These are phyloP conservation scores for Pollenia griseotomentosa DNA, from an alignment of 2,888 invertebrate genomes.

Conservation along the genomic window DNA sequence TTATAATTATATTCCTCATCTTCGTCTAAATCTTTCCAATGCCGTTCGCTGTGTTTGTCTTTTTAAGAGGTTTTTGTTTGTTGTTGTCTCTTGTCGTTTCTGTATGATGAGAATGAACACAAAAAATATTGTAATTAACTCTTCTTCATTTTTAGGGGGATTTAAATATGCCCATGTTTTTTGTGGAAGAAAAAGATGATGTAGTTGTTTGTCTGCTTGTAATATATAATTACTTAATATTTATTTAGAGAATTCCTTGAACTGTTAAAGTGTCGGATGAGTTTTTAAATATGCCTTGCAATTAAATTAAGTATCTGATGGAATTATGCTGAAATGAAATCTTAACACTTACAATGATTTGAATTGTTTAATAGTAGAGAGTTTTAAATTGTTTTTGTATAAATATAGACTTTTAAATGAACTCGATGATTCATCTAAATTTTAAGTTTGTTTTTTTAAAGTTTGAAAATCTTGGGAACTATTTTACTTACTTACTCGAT, in stretches of 20 bases:
- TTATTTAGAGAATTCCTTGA: constrained; percentile 46
- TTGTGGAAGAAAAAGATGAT: not conserved
- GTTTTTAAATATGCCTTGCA: constrained; percentile 30
- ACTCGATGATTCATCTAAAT: not conserved
- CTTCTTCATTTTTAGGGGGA: constrained; percentile 3
- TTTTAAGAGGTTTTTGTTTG: constrained; percentile 32
- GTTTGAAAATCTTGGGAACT: too few species aligned
- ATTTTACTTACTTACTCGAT: too few species aligned
- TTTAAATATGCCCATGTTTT: not conserved
- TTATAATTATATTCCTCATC: constrained; percentile 62
- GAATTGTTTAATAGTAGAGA: not conserved
- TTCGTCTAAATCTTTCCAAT: constrained; percentile 3
- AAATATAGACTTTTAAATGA: not conserved
- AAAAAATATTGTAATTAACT: constrained; percentile 57
- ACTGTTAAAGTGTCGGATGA: constrained; percentile 29
- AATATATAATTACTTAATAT: constrained; percentile 29
- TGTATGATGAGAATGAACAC: constrained; percentile 33
- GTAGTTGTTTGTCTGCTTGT: constrained; percentile 18
- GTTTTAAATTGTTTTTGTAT: not conserved
- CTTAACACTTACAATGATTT: not conserved
- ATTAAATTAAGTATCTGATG: constrained; percentile 9
- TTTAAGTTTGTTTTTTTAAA: too few species aligned
- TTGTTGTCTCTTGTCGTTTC: constrained; percentile 13
- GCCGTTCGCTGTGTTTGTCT: constrained; percentile 30
- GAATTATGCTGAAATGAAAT: not conserved